Evolutionary conservation across 1,140 invertebrate species (phyloP).

Genomic region (Drosophila ironensis): DNA sequence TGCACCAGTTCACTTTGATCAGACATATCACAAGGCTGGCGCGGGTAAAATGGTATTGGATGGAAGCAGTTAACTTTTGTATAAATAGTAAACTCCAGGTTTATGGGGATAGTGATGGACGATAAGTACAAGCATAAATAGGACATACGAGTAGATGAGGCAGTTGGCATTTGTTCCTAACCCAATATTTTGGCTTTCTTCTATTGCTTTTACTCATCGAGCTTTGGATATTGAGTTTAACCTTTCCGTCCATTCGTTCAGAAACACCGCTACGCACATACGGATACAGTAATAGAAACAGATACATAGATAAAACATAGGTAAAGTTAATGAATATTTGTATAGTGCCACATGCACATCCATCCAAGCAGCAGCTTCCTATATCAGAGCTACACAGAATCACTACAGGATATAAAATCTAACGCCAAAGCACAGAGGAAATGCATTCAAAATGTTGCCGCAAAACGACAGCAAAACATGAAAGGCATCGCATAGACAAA

Average conservation of each 20-base stretch:
- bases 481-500: constrained; percentile 1
- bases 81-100: no score
- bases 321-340: constrained; percentile 14
- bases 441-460: constrained; percentile 73
- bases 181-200: constrained; percentile 30
- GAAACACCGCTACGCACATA: constrained; percentile 26
- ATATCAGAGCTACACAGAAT: constrained; percentile 25
- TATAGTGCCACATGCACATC: constrained; percentile 35
- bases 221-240: constrained; percentile 61
- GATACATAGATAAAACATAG: constrained; percentile 1
- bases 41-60: constrained; percentile 6
- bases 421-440: constrained; percentile 39
- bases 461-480: constrained; percentile 15
- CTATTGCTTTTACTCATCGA: constrained; percentile 25
- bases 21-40: constrained; percentile 59
- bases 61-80: constrained; percentile 37
- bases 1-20: constrained; percentile 24
- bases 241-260: constrained; percentile 76
- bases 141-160: neutral
- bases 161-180: constrained; percentile 63
- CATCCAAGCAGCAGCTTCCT: constrained; percentile 48
- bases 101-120: neutral
- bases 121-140: no score
- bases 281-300: neutral
- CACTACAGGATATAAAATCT: constrained; percentile 42